A percentile compares a stretch with the other conserved stretches of the same genome.
These are phyloP conservation scores for Heliothis virescens DNA, from an alignment of 1,140 invertebrate genomes.

Conservation along the genomic window DNA sequence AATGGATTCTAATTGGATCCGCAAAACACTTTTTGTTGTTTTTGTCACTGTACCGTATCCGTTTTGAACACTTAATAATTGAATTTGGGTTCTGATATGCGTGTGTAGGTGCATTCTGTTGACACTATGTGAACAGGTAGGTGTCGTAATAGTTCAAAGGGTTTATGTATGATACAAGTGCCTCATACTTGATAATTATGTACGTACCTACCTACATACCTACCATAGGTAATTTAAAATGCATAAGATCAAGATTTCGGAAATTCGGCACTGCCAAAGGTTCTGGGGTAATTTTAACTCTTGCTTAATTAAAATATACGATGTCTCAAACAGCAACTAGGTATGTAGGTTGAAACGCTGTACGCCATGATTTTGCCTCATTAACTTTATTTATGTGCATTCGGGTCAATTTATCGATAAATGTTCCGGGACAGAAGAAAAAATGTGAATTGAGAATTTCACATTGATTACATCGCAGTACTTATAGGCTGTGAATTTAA, in stretches of 20 bases:
- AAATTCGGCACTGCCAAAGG: conserved; percentile 28
- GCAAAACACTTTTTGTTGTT: conserved; percentile 66
- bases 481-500: conserved; percentile 59
- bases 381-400: conserved; percentile 75
- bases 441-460: conserved; percentile 69
- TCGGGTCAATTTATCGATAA: conserved; percentile 72
- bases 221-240: conserved; percentile 31
- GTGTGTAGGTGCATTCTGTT: neutral
- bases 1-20: conserved; percentile 83
- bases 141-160: conserved; percentile 28
- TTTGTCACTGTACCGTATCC: conserved; percentile 41
- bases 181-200: neutral
- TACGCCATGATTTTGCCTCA: conserved; percentile 69
- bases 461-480: conserved; percentile 67
- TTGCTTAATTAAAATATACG: conserved; percentile 57
- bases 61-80: conserved; percentile 44
- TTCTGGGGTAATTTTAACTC: conserved; percentile 46
- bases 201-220: neutral
- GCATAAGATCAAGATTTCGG: conserved; percentile 31
- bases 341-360: conserved; percentile 60
- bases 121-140: neutral
- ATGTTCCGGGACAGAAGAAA: conserved; percentile 64
- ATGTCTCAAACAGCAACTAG: conserved; percentile 55
- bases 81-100: conserved; percentile 1
- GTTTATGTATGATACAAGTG: neutral